Conservation (phyloP, 1,140 invertebrate genomes). For the Andricus grossulariae region DNA sequence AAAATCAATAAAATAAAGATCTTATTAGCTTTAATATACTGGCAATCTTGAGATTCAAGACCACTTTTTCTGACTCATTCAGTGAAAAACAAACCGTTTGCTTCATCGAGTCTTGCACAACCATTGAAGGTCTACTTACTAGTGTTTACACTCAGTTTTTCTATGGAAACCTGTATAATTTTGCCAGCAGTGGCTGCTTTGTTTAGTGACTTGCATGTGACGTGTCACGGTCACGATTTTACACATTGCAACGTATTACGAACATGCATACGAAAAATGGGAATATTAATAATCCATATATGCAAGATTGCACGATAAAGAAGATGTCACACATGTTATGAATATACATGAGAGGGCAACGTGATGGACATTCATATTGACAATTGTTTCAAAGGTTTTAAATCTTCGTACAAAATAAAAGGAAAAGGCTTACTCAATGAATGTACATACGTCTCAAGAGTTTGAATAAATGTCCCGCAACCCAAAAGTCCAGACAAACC, state of each 20-base stretch:
- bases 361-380: not conserved
- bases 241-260: slow-evolving; percentile 26
- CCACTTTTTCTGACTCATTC: slow-evolving; percentile 5
- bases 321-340: not conserved
- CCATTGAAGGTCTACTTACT: slow-evolving; percentile 15
- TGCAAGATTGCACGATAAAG: slow-evolving; percentile 2
- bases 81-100: slow-evolving; percentile 14
- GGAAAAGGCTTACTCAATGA: too few species aligned
- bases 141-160: slow-evolving; percentile 28
- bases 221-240: slow-evolving; percentile 25
- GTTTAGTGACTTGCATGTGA: slow-evolving; percentile 29
- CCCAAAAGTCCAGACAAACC: too few species aligned
- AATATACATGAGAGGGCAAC: not conserved
- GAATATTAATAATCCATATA: slow-evolving; percentile 20
- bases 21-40: not conserved
- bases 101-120: not conserved
- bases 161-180: not conserved
- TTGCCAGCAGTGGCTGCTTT: not conserved
- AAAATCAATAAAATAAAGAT: not conserved
- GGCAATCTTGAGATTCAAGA: slow-evolving; percentile 14
- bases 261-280: slow-evolving; percentile 2
- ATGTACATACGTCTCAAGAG: too few species aligned
- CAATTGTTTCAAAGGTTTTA: too few species aligned
- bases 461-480: too few species aligned
- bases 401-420: too few species aligned